Percentiles rank a stretch among this genome's conserved stretches.
phyloP scores from a whole-genome alignment of 2,888 invertebrate genomes.

The Lottia scabra region DNA sequence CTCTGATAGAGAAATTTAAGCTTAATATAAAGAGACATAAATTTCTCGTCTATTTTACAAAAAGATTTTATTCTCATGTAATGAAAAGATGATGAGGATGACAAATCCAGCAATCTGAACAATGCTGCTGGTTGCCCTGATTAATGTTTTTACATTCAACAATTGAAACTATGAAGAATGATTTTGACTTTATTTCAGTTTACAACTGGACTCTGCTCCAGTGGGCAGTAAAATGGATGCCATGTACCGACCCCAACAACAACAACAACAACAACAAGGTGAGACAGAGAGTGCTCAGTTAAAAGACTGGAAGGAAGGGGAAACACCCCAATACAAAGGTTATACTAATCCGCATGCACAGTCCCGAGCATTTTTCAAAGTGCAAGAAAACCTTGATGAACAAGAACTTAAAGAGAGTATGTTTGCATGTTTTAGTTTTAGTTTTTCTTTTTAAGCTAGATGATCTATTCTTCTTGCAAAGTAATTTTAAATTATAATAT shows the following conservation, averaged over 20 bases:
- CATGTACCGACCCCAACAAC: slow-evolving; percentile 43
- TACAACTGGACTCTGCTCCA: slow-evolving; percentile 42
- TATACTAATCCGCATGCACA: slow-evolving; percentile 35
- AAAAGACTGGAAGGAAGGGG: slow-evolving; percentile 28
- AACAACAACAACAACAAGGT: slow-evolving; percentile 24
- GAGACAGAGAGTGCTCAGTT: slow-evolving; percentile 24
- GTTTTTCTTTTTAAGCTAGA: background rate
- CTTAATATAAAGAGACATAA: too few relatives aligned
- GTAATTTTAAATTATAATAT: too few relatives aligned
- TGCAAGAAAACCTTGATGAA: slow-evolving; percentile 43
- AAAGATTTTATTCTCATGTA: too few relatives aligned
- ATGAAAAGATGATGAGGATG: too few relatives aligned
- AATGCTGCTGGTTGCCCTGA: too few relatives aligned
- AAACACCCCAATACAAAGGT: slow-evolving; percentile 17
- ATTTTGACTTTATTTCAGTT: slow-evolving; percentile 32
- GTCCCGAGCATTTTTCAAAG: slow-evolving; percentile 45
- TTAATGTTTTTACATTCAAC: too few relatives aligned
- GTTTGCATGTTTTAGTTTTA: slow-evolving; percentile 15
- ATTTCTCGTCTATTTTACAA: too few relatives aligned
- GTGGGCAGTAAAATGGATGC: slow-evolving; percentile 50
- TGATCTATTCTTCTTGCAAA: too few relatives aligned
- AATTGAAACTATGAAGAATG: too few relatives aligned
- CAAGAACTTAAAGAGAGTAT: slow-evolving; percentile 28
- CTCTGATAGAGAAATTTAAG: too few relatives aligned
- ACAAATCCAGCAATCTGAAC: too few relatives aligned